Conservation (phyloP, 1,140 invertebrate species). For the Mycetomoellerius zeteki region DNA sequence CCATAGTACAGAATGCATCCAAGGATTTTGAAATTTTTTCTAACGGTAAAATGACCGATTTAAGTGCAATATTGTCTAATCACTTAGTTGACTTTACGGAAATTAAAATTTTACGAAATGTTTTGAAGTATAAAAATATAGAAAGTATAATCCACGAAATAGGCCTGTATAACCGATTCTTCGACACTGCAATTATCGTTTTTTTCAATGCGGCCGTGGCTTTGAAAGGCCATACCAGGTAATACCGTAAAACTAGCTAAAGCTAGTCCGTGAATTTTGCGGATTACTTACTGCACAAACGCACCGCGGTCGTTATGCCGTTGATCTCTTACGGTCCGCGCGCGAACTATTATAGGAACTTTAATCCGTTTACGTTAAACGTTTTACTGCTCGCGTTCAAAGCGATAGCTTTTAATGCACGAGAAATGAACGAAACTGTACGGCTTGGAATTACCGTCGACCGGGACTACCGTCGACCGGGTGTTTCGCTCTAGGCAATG, state of each 20-base stretch:
- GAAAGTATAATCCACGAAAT: neutral
- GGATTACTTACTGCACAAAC: constrained; percentile 38
- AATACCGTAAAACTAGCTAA: constrained; percentile 23
- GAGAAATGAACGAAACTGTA: constrained; percentile 58
- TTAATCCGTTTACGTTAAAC: constrained; percentile 63
- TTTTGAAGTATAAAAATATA: neutral
- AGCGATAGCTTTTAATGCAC: constrained; percentile 61
- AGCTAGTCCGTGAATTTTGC: constrained; percentile 38
- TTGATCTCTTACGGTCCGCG: constrained; percentile 46
- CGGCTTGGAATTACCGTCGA: constrained; percentile 24
- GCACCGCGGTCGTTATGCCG: constrained; percentile 25
- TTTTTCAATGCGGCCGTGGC: constrained; percentile 13
- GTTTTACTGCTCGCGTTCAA: constrained; percentile 50
- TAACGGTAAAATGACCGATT: neutral
- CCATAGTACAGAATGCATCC: too few relatives aligned
- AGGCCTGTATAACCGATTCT: neutral
- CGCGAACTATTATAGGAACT: constrained; percentile 46
- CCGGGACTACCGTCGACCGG: neutral
- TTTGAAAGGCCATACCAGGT: neutral
- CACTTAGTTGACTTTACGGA: neutral
- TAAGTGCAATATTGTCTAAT: neutral
- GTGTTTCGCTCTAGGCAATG: neutral
- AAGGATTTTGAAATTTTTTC: neutral
- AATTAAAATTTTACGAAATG: constrained; percentile 27
- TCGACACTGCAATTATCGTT: constrained; percentile 17